Evolutionary conservation across 2,888 invertebrate species (phyloP).

Genomic region (Cordilura impudica): DNA sequence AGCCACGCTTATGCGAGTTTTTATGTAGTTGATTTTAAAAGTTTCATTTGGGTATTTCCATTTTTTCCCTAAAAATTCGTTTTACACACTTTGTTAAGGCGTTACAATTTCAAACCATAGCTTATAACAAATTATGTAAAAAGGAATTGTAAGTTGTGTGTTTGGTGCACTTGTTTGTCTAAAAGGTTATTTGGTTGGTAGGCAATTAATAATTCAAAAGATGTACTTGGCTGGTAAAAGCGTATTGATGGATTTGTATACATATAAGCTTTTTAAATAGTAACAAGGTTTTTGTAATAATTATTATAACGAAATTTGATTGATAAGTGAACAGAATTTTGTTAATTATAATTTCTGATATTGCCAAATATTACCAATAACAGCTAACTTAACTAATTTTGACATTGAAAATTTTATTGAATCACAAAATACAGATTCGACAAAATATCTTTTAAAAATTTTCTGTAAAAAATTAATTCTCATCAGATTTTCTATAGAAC

Average conservation of each 20-base stretch:
- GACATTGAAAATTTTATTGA: no score
- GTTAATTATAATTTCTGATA: no score
- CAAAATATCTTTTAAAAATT: no score
- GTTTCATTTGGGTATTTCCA: slow-evolving; percentile 15
- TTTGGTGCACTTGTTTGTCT: neutral
- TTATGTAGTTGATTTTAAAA: no score
- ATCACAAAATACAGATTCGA: no score
- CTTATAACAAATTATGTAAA: slow-evolving; percentile 15
- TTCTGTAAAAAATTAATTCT: no score
- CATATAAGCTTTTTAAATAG: neutral
- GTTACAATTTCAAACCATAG: slow-evolving; percentile 1
- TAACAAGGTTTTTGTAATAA: slow-evolving; percentile 3
- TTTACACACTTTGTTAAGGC: neutral
- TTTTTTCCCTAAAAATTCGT: neutral
- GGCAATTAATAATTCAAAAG: slow-evolving; percentile 29
- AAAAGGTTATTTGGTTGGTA: neutral
- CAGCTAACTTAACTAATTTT: no score
- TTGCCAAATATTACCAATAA: no score
- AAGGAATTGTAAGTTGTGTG: slow-evolving; percentile 21
- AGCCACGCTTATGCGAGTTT: neutral
- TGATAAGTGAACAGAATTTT: no score
- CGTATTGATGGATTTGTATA: neutral
- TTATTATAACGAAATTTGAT: no score
- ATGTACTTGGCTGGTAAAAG: neutral
- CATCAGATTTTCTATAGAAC: no score